phyloP scores from a whole-genome alignment of 53 echinoderm and acorn worm species.

The Hippasteria phrygiana region DNA sequence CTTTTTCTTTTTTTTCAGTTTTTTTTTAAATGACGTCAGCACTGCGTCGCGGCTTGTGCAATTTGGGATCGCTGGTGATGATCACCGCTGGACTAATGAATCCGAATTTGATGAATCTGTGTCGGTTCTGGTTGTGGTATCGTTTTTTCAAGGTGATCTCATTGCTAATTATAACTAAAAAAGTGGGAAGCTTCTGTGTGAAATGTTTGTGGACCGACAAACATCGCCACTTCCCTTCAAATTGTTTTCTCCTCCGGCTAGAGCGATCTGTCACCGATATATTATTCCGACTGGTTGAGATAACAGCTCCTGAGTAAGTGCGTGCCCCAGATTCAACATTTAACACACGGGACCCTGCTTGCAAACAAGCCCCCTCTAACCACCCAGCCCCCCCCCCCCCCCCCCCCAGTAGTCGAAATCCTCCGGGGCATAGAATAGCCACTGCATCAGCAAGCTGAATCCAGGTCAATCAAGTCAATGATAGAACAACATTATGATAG shows the following conservation, averaged over 20 bases:
- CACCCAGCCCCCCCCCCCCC: neutral
- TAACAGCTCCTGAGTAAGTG: constrained; percentile 45
- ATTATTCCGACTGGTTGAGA: constrained; percentile 60
- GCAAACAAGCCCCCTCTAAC: neutral
- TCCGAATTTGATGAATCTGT: neutral
- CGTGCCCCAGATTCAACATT: constrained; percentile 54
- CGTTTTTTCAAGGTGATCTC: constrained; percentile 25
- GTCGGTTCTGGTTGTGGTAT: neutral
- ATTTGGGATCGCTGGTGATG: neutral
- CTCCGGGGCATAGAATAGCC: constrained; percentile 57
- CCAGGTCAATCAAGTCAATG: constrained; percentile 69
- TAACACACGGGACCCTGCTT: neutral
- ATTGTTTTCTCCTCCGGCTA: constrained; percentile 56
- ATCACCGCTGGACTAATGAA: neutral
- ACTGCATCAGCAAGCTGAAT: constrained; percentile 50
- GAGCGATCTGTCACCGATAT: constrained; percentile 61
- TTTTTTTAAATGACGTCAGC: constrained; percentile 36
- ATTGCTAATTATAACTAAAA: constrained; percentile 2
- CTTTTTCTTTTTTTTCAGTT: neutral
- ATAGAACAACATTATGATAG: constrained; percentile 71
- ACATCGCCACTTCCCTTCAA: constrained; percentile 59
- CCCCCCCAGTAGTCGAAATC: neutral
- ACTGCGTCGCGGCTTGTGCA: neutral
- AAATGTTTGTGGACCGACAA: constrained; percentile 43
- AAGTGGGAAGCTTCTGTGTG: constrained; percentile 5